Evolutionary conservation across 53 echinoderm and acorn worm genomes (phyloP), one percentile per base, ranked within the genome.

Genomic region (Stichopus horrens): DNA sequence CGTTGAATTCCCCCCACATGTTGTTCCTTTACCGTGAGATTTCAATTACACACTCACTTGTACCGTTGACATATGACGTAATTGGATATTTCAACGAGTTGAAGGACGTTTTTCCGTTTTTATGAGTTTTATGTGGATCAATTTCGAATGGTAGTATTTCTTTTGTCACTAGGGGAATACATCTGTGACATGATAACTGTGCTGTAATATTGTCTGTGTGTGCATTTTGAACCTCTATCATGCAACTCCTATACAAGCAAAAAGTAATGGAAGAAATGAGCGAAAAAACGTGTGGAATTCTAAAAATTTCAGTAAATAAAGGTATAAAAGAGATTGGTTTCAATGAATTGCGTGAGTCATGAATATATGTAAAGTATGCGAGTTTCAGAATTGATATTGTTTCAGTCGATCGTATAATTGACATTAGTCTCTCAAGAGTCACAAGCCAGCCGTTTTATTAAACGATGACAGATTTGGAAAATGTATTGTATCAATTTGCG

Each of bases 1-100:
- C 19, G 71, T 71, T 71, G 18, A 71, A 71, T 71, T 71, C 19
- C 71, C 63, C 71, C 23, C 81, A 81, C 57, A 54, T 81, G 58
- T 81, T 58, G 58, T 57, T 53, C 19, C 58, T n/a, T 52, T 81
- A 22, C 81, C 57, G 81, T 57, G 81, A 81, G 56, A 81, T 57
- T 81, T 81, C 81, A 81, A 81, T 81, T 56, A 57, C 58, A 81
- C 81, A 81, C 57, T 81, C 58, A 57, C 19, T 56, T 81, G 56
- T 9, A 21, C 56, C 81, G 81, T 81, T 56, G 81, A 81, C 81
- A 81, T 81, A 81, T 81, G 81, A 81, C 81, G 81, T 81, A 52
- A 56, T 81, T 81, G 56, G 81, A 81, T 81, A 81, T 81, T 81
- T 81, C 81, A 81, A 81, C 81, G 56, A 56, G 21, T 81, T 56